Conservation (phyloP, 2,113 vertebrate genomes). For the Stegastes partitus region DNA sequence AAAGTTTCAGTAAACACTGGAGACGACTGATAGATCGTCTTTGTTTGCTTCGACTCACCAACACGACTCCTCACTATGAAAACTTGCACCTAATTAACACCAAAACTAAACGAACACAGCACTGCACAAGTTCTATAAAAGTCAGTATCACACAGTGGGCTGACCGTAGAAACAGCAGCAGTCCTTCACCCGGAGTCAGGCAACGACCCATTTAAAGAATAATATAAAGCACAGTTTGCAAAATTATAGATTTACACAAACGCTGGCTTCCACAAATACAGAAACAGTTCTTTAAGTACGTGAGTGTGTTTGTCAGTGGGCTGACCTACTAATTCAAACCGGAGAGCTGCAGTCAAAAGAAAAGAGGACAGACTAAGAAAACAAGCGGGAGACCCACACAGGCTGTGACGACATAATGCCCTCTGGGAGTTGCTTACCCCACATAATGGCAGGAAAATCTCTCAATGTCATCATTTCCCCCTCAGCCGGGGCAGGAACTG, state of each 20-base stretch:
- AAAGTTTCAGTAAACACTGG: no score
- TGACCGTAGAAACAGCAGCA: no score
- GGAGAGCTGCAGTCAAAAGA: neutral
- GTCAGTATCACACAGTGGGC: no score
- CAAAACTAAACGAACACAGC: neutral
- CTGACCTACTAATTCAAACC: constrained; percentile 45
- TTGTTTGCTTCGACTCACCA: no score
- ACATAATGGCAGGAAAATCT: constrained; percentile 79
- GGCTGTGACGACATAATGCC: constrained; percentile 42
- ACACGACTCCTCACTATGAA: no score
- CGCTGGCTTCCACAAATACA: neutral
- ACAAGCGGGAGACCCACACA: constrained; percentile 16
- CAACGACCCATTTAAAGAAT: neutral
- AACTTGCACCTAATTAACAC: constrained; percentile 2
- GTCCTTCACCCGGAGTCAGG: no score
- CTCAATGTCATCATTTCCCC: constrained; percentile 72
- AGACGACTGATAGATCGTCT: no score
- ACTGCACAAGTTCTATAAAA: neutral
- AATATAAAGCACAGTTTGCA: no score
- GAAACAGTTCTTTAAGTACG: constrained; percentile 11
- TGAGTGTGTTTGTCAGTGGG: constrained; percentile 20
- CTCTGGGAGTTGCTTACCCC: constrained; percentile 63
- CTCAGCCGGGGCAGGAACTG: constrained; percentile 67
- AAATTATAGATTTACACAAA: neutral
- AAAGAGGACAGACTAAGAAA: constrained; percentile 7